Base-by-base conservation (phyloP, 2,888 invertebrate species). In the Drosophila nr. medialis region DNA sequence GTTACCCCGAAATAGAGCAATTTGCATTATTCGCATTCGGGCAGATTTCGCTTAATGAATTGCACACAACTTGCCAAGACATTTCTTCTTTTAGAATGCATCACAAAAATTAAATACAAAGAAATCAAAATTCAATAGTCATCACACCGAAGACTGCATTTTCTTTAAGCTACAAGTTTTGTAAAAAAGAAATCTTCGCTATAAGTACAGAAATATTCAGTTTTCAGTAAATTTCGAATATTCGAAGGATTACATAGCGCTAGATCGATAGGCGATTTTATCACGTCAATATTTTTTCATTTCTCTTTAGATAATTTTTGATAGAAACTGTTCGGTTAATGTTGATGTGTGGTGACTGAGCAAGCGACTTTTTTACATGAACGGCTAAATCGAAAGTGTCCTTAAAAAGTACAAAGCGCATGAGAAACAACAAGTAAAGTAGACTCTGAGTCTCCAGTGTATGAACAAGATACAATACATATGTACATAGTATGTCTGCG, bases 21-120 rank as follows among this genome's bases (percentile, higher is more conserved):
- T 84, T 84, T 84, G 81, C 84, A 84, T 84, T 87, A 84, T 84
- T 87, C 85, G 78, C 84, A 87, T 86, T 84, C 87, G 69, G 59
- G 72, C 64, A 68, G 83, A 83, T 80, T 86, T 83, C 80, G 71
- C 71, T 85, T 84, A 84, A 84, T 84, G 84, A 84, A 84, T 84
- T 84, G 84, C 87, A 50, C 83, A 72, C 83, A 87, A 82, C 74
- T 84, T 87, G 84, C 87, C 82, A 84, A 86, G 80, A 82, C 71
- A 71, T 75, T 77, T 58, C 53, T 66, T 38, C 53, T 48, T 51
- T n/a, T 64, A 30, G 48, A 27, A 45, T 56, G 24, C 50, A 36
- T 30, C 24, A 32, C 21, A 15, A 32, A 76, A 56, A 45, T 45
- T 45, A 45, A 45, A 40, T 29, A 29, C 27, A 63, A 70, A 50